phyloP scores from a whole-genome alignment of 2,797 vertebrate species.

The Ammospiza maritima region DNA sequence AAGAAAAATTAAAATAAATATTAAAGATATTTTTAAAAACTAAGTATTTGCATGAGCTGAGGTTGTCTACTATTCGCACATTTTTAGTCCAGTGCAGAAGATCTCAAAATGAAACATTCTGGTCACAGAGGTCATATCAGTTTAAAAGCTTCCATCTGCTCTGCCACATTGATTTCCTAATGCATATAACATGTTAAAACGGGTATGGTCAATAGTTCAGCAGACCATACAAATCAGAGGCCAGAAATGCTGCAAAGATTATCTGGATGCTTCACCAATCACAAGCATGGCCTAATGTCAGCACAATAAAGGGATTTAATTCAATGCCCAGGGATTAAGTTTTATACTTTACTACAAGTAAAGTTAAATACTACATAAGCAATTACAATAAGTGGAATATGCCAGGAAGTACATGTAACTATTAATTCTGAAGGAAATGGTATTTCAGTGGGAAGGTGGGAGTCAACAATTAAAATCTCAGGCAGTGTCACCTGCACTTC shows the following conservation, averaged over 20 bases:
- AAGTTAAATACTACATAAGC: not conserved
- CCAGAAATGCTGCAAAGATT: constrained; percentile 17
- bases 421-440: not conserved
- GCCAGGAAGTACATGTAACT: not conserved
- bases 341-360: not conserved
- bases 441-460: not conserved
- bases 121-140: constrained; percentile 36
- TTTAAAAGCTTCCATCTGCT: constrained; percentile 56
- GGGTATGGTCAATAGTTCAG: constrained; percentile 62
- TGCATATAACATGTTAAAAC: constrained; percentile 60
- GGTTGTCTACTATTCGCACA: not conserved
- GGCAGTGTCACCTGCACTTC: not conserved
- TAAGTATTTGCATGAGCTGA: not conserved
- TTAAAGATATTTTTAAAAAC: not conserved
- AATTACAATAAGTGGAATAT: not conserved
- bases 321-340: not conserved
- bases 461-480: not conserved
- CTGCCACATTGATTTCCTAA: constrained; percentile 71
- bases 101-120: constrained; percentile 17
- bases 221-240: constrained; percentile 34
- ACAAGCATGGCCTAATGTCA: not conserved
- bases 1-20: not conserved
- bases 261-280: not conserved
- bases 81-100: not conserved
- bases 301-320: constrained; percentile 10